phyloP scores from a whole-genome alignment of 2,797 vertebrate genomes.

The Ptychadena robeensis region DNA sequence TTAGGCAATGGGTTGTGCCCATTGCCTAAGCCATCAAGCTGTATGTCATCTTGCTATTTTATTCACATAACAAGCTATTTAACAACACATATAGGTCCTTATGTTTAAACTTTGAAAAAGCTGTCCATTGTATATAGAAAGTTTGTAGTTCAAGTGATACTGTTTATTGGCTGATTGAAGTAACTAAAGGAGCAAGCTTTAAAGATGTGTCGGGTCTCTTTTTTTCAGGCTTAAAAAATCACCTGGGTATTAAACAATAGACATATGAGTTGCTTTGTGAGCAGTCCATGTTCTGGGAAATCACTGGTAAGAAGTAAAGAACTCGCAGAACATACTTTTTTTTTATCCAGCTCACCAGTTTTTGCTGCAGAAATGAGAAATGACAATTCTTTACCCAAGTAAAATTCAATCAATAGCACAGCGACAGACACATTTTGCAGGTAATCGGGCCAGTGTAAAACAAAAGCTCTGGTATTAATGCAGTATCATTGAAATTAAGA shows the following conservation, averaged over 20 bases:
- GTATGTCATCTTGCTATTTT: no score
- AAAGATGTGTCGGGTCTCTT: no score
- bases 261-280: not conserved
- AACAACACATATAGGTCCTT: not conserved
- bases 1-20: no score
- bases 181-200: no score
- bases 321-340: conserved; percentile 82
- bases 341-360: conserved; percentile 75
- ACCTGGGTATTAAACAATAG: conserved; percentile 5
- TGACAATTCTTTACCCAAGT: conserved; percentile 69
- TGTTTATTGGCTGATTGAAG: no score
- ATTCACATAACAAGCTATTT: no score
- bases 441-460: conserved; percentile 68
- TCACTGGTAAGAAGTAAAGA: conserved; percentile 19
- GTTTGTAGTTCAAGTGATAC: no score
- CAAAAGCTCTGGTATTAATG: conserved; percentile 68
- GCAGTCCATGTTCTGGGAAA: conserved; percentile 30
- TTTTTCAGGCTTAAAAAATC: no score
- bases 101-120: not conserved
- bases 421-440: conserved; percentile 78
- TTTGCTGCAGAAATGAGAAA: conserved; percentile 78
- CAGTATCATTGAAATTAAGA: conserved; percentile 59
- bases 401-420: conserved; percentile 80
- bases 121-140: no score
- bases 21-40: no score